Conservation (phyloP, 53 echinoderm and acorn worm species). For the Hippasteria phrygiana region DNA sequence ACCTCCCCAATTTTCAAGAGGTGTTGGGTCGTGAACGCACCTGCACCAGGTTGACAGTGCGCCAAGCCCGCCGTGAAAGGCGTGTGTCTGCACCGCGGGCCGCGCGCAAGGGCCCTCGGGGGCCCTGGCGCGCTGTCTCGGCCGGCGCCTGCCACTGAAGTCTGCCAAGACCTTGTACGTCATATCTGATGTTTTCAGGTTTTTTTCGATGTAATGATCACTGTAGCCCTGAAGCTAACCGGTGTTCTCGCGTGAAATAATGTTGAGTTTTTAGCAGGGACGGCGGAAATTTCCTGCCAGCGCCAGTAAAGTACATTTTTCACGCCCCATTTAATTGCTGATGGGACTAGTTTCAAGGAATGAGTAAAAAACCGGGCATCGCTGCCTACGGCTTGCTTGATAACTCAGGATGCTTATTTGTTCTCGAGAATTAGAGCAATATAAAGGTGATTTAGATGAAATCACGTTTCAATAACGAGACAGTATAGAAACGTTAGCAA, state of each 20-base stretch:
- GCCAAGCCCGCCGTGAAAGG: conserved; percentile 24
- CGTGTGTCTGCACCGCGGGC: conserved; percentile 19
- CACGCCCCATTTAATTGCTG: conserved; percentile 56
- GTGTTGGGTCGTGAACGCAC: conserved; percentile 64
- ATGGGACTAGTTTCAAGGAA: neutral
- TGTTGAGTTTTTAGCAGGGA: neutral
- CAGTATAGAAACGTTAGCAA: neutral
- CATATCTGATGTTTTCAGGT: conserved; percentile 3
- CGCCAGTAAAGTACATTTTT: conserved; percentile 48
- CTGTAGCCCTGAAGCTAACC: conserved; percentile 63
- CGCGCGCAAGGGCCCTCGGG: conserved; percentile 36
- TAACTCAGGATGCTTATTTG: conserved; percentile 5
- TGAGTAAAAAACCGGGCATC: conserved; percentile 1
- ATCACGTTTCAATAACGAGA: conserved; percentile 30
- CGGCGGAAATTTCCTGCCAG: neutral
- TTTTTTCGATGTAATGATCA: conserved; percentile 29
- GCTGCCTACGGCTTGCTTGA: neutral
- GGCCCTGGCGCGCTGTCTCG: conserved; percentile 28
- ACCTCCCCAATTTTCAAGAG: conserved; percentile 36
- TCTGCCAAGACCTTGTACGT: neutral
- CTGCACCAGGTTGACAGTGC: conserved; percentile 62
- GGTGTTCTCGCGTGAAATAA: conserved; percentile 19
- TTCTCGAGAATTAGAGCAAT: conserved; percentile 33
- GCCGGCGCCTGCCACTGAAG: conserved; percentile 18
- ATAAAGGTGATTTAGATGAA: conserved; percentile 29